A percentile compares a stretch with the other conserved stretches of the same genome.
Conservation (phyloP, 2,113 vertebrate species). For the Tonatia bakeri region DNA sequence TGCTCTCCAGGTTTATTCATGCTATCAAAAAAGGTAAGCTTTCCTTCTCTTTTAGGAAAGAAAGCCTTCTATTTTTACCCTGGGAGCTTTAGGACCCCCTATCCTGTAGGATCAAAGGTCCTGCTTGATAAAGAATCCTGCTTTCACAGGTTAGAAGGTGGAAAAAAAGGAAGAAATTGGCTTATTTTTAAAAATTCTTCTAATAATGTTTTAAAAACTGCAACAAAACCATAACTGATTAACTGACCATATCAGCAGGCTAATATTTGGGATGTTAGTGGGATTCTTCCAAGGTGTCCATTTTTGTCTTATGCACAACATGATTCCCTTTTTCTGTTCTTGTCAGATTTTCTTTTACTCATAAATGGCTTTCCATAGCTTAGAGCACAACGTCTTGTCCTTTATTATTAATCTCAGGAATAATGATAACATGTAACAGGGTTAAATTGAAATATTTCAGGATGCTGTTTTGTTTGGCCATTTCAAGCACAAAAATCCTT, state of each 20-base stretch:
- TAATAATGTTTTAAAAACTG: not conserved
- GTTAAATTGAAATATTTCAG: not conserved
- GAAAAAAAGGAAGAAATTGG: not conserved
- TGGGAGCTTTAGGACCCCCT: no score
- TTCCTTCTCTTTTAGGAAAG: not conserved
- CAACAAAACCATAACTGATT: not conserved
- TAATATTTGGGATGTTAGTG: not conserved
- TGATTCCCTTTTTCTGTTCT: not conserved
- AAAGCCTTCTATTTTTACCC: not conserved
- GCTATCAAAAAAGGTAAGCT: not conserved
- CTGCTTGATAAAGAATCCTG: not conserved
- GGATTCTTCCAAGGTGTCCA: not conserved
- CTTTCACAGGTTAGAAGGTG: not conserved
- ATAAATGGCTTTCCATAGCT: not conserved
- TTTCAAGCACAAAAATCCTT: not conserved
- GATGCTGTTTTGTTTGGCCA: not conserved
- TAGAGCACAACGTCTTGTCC: not conserved
- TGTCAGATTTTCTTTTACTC: not conserved
- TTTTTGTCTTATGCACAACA: not conserved
- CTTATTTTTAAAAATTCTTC: not conserved
- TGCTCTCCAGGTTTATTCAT: no score
- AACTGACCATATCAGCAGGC: not conserved
- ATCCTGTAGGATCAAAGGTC: not conserved
- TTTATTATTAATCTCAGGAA: not conserved
- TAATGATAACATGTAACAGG: not conserved